Percentiles rank a stretch among this genome's conserved stretches.
Evolutionary conservation across 2,797 vertebrate species (phyloP).

Genomic region (Pantherophis vulpinus): DNA sequence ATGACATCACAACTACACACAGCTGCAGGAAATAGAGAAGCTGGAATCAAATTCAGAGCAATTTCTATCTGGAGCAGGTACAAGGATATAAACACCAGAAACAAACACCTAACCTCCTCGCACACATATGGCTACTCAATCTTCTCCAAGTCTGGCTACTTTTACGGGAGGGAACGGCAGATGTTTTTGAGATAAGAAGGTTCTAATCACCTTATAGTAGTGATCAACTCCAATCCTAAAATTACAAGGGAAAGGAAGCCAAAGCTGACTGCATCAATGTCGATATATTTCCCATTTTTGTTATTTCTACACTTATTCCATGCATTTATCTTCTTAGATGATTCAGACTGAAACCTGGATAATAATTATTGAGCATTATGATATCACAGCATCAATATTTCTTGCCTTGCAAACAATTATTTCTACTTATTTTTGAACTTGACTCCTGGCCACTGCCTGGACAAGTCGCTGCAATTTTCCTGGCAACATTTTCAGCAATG

Average conservation of each 20-base stretch:
- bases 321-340: neutral
- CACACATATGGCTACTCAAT: neutral
- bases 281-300: neutral
- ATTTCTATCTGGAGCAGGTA: neutral
- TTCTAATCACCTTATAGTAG: neutral
- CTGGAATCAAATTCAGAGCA: neutral
- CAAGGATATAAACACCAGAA: neutral
- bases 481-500: neutral
- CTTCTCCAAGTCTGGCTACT: neutral
- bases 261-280: neutral
- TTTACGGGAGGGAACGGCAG: neutral
- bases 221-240: neutral
- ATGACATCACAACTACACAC: too few relatives aligned
- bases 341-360: neutral
- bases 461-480: neutral
- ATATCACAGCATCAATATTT: conserved; percentile 37
- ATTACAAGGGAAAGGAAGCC: neutral
- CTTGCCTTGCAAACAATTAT: conserved; percentile 44
- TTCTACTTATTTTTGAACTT: neutral
- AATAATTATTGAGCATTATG: neutral
- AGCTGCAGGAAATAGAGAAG: neutral
- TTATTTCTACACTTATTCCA: neutral
- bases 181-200: neutral
- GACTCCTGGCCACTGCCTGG: neutral
- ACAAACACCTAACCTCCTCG: neutral